Percentiles rank a stretch among this genome's conserved stretches.
Conservation (phyloP, 2,888 invertebrate genomes). For the Hemicrepidius hirtus region DNA sequence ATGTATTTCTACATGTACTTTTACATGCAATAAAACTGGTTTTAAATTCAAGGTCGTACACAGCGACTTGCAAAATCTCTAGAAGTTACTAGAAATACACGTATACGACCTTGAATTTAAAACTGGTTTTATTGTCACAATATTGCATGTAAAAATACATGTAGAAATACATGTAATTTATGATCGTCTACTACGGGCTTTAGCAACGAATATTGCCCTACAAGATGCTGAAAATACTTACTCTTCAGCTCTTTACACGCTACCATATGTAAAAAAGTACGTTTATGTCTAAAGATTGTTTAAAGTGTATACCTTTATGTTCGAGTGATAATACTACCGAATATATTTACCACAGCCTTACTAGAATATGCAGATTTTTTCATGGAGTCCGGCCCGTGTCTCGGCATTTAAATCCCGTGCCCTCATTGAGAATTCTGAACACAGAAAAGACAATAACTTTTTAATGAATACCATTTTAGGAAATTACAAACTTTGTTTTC, state of each 20-base stretch:
- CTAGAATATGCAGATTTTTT: slow-evolving; percentile 44
- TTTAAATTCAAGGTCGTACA: too few relatives aligned
- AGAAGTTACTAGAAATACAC: too few relatives aligned
- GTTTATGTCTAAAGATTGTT: slow-evolving; percentile 27
- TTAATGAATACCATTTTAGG: slow-evolving; percentile 41
- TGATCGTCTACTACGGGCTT: too few relatives aligned
- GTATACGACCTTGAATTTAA: too few relatives aligned
- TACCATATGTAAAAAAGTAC: slow-evolving; percentile 19
- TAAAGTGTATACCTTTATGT: slow-evolving; percentile 25
- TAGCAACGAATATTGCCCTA: not conserved
- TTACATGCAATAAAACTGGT: too few relatives aligned
- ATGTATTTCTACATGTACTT: too few relatives aligned
- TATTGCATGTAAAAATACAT: too few relatives aligned
- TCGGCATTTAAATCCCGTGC: slow-evolving; percentile 35
- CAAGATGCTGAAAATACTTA: slow-evolving; percentile 3
- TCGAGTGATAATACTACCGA: slow-evolving; percentile 37
- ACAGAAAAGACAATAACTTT: slow-evolving; percentile 44
- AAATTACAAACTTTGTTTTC: slow-evolving; percentile 41
- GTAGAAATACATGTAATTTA: too few relatives aligned
- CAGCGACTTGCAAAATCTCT: too few relatives aligned
- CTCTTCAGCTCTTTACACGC: slow-evolving; percentile 1
- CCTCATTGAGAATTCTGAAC: slow-evolving; percentile 39
- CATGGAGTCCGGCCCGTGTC: slow-evolving; percentile 30
- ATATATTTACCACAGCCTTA: slow-evolving; percentile 29
- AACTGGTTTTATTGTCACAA: too few relatives aligned